phyloP scores from a whole-genome alignment of 2,797 vertebrate genomes.

The Malurus leucopterus region DNA sequence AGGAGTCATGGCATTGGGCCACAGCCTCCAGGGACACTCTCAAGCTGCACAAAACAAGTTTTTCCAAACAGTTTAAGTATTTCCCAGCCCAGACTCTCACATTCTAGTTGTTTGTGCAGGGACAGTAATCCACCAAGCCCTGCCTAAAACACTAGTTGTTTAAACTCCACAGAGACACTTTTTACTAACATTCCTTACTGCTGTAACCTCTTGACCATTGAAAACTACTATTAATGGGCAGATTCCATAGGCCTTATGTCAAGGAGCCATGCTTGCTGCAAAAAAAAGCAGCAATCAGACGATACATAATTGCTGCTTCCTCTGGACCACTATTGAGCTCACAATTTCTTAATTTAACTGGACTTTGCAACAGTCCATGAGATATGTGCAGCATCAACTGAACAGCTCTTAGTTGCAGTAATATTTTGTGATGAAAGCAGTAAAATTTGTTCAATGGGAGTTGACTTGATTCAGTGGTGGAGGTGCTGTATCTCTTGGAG shows the following conservation, averaged over 20 bases:
- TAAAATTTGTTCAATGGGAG: neutral
- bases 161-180: conserved; percentile 57
- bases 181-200: conserved; percentile 39
- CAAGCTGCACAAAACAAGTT: conserved; percentile 64
- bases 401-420: neutral
- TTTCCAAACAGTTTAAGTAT: conserved; percentile 64
- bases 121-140: conserved; percentile 55
- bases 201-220: conserved; percentile 48
- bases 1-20: conserved; percentile 58
- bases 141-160: conserved; percentile 49
- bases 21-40: conserved; percentile 63
- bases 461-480: neutral
- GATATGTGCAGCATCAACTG: neutral
- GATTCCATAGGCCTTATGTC: conserved; percentile 30
- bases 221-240: conserved; percentile 40
- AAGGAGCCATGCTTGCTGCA: conserved; percentile 2
- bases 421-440: neutral
- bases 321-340: neutral
- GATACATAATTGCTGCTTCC: neutral
- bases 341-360: neutral
- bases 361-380: neutral
- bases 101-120: conserved; percentile 65
- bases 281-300: neutral
- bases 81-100: conserved; percentile 60
- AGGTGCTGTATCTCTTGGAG: neutral